Base-by-base conservation (phyloP, 1,140 invertebrate species). In the Potamilus streckersoni region DNA sequence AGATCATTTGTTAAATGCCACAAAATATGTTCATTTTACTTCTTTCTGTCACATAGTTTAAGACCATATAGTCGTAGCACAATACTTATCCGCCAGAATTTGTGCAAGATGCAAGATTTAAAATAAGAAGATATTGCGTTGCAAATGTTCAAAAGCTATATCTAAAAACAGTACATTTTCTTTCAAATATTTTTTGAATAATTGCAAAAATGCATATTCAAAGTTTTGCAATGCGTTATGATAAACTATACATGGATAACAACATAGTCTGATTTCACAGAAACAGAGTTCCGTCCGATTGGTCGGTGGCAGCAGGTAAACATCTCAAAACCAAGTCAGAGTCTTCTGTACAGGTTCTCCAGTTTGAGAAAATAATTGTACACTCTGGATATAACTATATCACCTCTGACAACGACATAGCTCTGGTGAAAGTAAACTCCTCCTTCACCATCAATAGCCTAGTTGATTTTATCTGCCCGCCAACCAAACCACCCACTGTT, bases 321-420 rank as follows among this genome's bases (percentile, higher is more conserved):
- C 27, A 68, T 17, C 67, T 57, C 31, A 66, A 73, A 23, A 20
- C 14, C 4, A 70, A 71, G 63, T 31, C 65, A 17, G 79, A 80
- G 27, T 27, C 23, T 16, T 57, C 67, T 0, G 74, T 73, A 23
- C 79, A 80, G 68, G 68, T 72, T 12, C 74, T 68, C 17, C 71
- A 74, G 17, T 64, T 64, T 27, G 56, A 73, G 17, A 63, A 69
- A 12, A 66, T 80, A 6, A 69, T 67, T 17, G 62, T 80, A 19
- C 69, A 80, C 38, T 62, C 76, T 20, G 49, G 60, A 12, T 80
- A 80, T 58, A 55, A 72, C 38, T 63, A 60, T 55, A 17, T 65
- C 0, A 62, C 63, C 60, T 75, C 64, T 20, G 63, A 73, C 83
- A 73, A 76, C 56, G 79, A 80, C 23, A 75, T 80, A 62, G 79